These are phyloP conservation scores for Umimayanthus kanabou DNA, from an alignment of 92 coral and sea anemone genomes.

Conservation along the genomic window DNA sequence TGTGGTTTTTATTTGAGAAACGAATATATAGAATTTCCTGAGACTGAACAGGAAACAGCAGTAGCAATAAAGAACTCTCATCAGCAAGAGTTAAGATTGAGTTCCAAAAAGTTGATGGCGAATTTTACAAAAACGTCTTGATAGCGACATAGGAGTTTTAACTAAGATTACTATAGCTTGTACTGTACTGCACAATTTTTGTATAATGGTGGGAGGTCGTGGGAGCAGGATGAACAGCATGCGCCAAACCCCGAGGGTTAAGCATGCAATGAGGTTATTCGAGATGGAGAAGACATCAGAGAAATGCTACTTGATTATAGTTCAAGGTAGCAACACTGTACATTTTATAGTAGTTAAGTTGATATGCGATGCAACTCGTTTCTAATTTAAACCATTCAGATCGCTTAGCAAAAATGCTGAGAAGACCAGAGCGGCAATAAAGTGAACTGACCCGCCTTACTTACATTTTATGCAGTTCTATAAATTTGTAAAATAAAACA, in stretches of 20 bases:
- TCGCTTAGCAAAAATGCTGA: neutral
- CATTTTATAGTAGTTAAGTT: neutral
- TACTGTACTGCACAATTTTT: slow-evolving; percentile 37
- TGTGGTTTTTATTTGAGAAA: too few species aligned
- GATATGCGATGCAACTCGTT: neutral
- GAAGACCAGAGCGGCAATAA: slow-evolving; percentile 1
- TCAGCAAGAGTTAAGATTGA: slow-evolving; percentile 1
- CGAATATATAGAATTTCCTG: too few species aligned
- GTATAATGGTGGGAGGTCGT: slow-evolving; percentile 42
- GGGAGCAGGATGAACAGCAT: slow-evolving; percentile 9
- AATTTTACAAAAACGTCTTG: slow-evolving; percentile 29
- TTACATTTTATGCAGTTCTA: slow-evolving; percentile 1
- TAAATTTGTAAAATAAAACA: neutral
- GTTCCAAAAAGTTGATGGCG: slow-evolving; percentile 27
- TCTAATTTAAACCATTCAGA: neutral
- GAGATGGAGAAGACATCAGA: slow-evolving; percentile 51
- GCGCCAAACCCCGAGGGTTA: slow-evolving; percentile 3
- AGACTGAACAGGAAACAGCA: too few species aligned
- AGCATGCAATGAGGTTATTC: slow-evolving; percentile 19
- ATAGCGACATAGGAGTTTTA: slow-evolving; percentile 34
- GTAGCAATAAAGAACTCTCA: neutral
- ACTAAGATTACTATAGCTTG: slow-evolving; percentile 40
- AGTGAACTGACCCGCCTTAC: neutral
- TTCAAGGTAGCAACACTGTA: neutral
- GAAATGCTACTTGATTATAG: slow-evolving; percentile 41